Conservation (phyloP, 2,113 vertebrate species). For the Empidonax alnorum region DNA sequence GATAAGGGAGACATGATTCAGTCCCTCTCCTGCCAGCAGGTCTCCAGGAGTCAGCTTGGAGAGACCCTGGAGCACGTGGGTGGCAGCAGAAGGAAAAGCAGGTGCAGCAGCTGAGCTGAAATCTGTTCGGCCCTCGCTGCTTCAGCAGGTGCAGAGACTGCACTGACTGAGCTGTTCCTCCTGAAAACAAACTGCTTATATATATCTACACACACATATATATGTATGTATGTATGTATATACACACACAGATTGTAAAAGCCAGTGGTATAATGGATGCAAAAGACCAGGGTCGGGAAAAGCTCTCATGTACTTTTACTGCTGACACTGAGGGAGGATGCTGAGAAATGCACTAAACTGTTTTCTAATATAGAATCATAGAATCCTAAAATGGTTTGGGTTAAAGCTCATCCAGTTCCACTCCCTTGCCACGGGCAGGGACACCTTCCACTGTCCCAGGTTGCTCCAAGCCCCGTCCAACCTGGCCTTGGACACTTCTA, state of each 20-base stretch:
- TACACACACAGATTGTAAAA: rapidly evolving
- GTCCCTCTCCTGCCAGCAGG: neutral
- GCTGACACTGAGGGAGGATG: neutral
- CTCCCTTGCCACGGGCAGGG: neutral
- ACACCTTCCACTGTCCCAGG: rapidly evolving
- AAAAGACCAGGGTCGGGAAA: neutral
- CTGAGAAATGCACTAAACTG: rapidly evolving
- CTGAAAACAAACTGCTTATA: neutral
- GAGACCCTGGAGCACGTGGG: neutral
- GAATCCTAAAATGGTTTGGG: neutral
- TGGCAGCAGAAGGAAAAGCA: neutral
- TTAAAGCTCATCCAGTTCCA: neutral
- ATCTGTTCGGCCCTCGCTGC: neutral
- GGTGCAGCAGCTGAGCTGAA: neutral
- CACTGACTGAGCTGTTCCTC: neutral
- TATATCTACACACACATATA: rapidly evolving
- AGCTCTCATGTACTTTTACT: rapidly evolving
- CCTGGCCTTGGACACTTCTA: neutral
- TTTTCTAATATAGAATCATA: neutral
- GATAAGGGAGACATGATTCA: neutral
- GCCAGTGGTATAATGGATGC: rapidly evolving
- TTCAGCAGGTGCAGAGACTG: neutral
- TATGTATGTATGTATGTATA: neutral
- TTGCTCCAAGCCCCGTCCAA: neutral
- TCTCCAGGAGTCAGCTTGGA: neutral